Evolutionary conservation across 2,888 invertebrate species (phyloP), one percentile per base, ranked within the genome.

Genomic region (Rugalucina vietnamica): DNA sequence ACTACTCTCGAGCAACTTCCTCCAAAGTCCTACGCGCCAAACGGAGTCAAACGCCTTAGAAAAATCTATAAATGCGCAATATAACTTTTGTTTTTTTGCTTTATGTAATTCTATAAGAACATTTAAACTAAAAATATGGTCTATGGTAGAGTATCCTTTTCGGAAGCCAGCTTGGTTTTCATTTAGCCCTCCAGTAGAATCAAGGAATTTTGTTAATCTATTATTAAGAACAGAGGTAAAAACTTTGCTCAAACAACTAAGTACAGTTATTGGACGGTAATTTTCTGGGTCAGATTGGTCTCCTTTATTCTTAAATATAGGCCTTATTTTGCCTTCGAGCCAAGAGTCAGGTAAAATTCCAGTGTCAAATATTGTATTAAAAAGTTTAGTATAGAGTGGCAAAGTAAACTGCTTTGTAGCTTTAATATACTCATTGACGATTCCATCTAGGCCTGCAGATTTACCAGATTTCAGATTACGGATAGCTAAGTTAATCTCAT

Each of bases 221-320:
- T 78, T 78, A 43, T 72, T 78, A 5, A 82, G 39, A 18, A 78
- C 27, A 18, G 74, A 34, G n/a, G 78, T 73, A 50, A 60, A 82
- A 18, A 78, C 29, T 57, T 78, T 82, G 8, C 78, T 39, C 12
- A 78, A 27, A 65, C 75, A 78, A 39, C 82, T 77, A 0, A 72
- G 37, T 32, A 77, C 39, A 10, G 81, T 72, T n/a, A 81, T 81
- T 4, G 71, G 71, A 29, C 69, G 36, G 34, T 77, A 81, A 65
- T 71, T 81, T 57, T 76, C 76, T 5, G 81, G 76, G 14, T 74
- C 37, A 2, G 4, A 18, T 34, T 36, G 32, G 21, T 71, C 24
- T 14, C 76, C 76, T 12, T 71, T 57, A 29, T 77, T 77, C 50
- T 77, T 82, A 32, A 39, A 82, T 24, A 82, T 74, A 36, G 77